A percentile compares a stretch with the other conserved stretches of the same genome.
Conservation (phyloP, 2,888 invertebrate genomes). For the Drosophila basisetae region DNA sequence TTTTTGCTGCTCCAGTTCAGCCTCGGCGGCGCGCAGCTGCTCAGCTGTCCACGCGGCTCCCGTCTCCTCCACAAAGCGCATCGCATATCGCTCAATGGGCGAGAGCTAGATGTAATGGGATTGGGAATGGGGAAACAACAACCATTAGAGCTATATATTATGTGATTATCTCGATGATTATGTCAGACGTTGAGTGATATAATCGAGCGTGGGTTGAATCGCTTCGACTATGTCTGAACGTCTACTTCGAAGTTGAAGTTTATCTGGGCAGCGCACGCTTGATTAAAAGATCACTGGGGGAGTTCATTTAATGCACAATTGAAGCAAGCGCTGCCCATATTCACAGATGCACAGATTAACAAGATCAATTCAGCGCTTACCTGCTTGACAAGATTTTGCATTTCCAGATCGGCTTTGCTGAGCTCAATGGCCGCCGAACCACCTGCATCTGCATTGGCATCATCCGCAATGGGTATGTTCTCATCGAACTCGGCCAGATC, state of each 20-base stretch:
- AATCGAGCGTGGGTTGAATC: slow-evolving; percentile 75
- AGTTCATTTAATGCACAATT: slow-evolving; percentile 14
- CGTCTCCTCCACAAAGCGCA: slow-evolving; percentile 95
- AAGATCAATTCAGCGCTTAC: slow-evolving; percentile 84
- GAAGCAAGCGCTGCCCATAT: slow-evolving; percentile 52
- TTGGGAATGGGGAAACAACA: neutral
- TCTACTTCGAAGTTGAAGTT: slow-evolving; percentile 54
- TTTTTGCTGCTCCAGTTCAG: slow-evolving; percentile 93
- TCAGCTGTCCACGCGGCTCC: slow-evolving; percentile 92
- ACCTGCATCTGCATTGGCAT: slow-evolving; percentile 84
- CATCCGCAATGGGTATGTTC: slow-evolving; percentile 92
- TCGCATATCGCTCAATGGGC: slow-evolving; percentile 97
- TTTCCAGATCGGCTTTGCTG: slow-evolving; percentile 90
- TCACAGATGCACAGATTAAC: no score
- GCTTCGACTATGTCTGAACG: slow-evolving; percentile 85
- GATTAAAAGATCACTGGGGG: slow-evolving; percentile 30
- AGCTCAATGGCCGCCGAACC: slow-evolving; percentile 86
- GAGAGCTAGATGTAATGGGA: slow-evolving; percentile 89
- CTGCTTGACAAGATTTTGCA: slow-evolving; percentile 90
- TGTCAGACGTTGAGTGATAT: slow-evolving; percentile 85
- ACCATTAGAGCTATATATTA: neutral
- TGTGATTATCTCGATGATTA: neutral
- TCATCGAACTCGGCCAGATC: slow-evolving; percentile 98
- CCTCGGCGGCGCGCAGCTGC: slow-evolving; percentile 94
- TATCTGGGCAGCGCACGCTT: slow-evolving; percentile 59